These are phyloP conservation scores for Euphonia xanthogaster DNA, from an alignment of 2,797 vertebrate genomes.

Conservation along the genomic window DNA sequence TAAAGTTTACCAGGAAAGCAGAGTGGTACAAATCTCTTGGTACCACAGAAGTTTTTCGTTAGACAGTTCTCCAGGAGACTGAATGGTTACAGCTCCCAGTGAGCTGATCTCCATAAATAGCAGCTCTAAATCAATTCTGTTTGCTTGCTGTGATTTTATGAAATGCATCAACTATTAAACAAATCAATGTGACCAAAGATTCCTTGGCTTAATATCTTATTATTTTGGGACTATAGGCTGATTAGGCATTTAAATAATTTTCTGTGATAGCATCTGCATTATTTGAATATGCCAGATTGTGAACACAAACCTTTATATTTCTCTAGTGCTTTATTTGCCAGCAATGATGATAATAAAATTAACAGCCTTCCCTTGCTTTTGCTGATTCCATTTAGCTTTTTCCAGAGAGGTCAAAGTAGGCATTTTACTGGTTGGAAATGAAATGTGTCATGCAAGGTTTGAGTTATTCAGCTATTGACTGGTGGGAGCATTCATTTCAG, in stretches of 20 bases:
- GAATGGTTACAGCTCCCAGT: slow-evolving; percentile 26
- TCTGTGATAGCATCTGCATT: not conserved
- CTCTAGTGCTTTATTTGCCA: not conserved
- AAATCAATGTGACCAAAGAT: slow-evolving; percentile 30
- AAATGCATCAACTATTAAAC: slow-evolving; percentile 44
- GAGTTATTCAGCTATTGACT: slow-evolving; percentile 14
- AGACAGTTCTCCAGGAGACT: not conserved
- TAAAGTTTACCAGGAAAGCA: not conserved
- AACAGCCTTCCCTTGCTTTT: slow-evolving; percentile 2
- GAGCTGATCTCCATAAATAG: slow-evolving; percentile 36
- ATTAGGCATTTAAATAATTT: slow-evolving; percentile 32
- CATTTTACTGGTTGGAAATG: slow-evolving; percentile 2
- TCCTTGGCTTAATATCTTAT: slow-evolving; percentile 10
- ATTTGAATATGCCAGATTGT: slow-evolving; percentile 23
- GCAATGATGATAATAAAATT: not conserved
- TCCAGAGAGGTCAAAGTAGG: slow-evolving; percentile 8
- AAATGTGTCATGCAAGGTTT: not conserved
- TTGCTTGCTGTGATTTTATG: slow-evolving; percentile 18
- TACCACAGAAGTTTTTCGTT: not conserved
- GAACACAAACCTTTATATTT: slow-evolving; percentile 11
- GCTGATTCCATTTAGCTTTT: not conserved
- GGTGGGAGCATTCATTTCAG: not conserved
- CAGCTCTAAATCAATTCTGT: slow-evolving; percentile 49
- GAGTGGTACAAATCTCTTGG: not conserved
- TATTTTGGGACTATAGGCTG: slow-evolving; percentile 15